Conservation (phyloP, 2,888 invertebrate genomes). For the Gryllus longicercus region DNA sequence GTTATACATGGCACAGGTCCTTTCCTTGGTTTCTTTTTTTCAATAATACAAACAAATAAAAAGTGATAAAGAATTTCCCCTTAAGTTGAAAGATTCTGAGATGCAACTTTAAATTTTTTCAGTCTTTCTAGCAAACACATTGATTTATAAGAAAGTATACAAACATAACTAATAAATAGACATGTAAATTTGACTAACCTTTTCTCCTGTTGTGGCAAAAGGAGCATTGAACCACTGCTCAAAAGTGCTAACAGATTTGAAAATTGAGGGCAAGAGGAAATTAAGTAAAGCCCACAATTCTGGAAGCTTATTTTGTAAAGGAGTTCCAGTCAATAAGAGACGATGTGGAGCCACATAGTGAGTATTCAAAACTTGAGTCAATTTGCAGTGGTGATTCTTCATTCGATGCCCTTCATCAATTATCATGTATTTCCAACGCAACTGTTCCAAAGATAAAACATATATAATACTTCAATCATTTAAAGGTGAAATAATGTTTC, state of each 20-base stretch:
- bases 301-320: conserved; percentile 59
- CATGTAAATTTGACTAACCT: conserved; percentile 42
- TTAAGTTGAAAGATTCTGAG: background rate
- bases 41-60: background rate
- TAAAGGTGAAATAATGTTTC: background rate
- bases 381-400: conserved; percentile 67
- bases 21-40: background rate
- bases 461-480: background rate
- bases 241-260: conserved; percentile 61
- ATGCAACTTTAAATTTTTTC: no score
- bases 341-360: conserved; percentile 59
- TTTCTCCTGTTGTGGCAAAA: conserved; percentile 62
- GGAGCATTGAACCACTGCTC: conserved; percentile 69
- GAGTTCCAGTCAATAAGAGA: conserved; percentile 59
- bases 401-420: conserved; percentile 66
- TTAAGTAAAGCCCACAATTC: conserved; percentile 64
- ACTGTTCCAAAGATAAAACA: conserved; percentile 41
- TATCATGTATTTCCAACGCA: conserved; percentile 65
- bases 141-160: no score
- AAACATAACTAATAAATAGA: no score
- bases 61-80: background rate
- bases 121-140: no score
- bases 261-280: conserved; percentile 62
- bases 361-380: conserved; percentile 59
- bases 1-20: no score